Evolutionary conservation across 2,113 vertebrate species (phyloP).

Genomic region (Chascanopsetta lugubris): DNA sequence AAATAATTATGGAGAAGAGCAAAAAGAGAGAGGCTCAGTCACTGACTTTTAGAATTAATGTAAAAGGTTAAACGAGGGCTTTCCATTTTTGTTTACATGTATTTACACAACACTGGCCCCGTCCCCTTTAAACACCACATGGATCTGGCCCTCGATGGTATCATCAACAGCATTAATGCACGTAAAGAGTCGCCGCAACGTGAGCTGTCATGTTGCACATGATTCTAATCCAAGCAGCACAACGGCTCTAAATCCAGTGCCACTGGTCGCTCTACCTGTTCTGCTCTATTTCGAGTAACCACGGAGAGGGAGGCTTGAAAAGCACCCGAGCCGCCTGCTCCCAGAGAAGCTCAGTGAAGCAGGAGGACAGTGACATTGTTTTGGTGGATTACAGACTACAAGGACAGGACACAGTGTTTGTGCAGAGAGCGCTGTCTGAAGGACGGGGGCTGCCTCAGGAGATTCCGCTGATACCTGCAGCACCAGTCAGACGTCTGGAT

Average conservation of each 20-base stretch:
- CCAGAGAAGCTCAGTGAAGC: slow-evolving; percentile 45
- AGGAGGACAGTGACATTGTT: slow-evolving; percentile 25
- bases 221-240: slow-evolving; percentile 7
- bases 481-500: slow-evolving; percentile 25
- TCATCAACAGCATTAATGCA: too few species aligned
- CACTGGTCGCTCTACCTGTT: slow-evolving; percentile 2
- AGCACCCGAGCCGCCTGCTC: slow-evolving; percentile 10
- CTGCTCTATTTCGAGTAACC: slow-evolving; percentile 3
- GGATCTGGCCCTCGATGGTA: too few species aligned
- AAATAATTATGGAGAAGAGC: too few species aligned
- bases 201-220: neutral
- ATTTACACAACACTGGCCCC: too few species aligned
- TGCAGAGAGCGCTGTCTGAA: slow-evolving; percentile 39
- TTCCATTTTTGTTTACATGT: too few species aligned
- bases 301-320: slow-evolving; percentile 1
- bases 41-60: too few species aligned
- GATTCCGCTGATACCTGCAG: slow-evolving; percentile 42
- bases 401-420: slow-evolving; percentile 51
- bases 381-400: slow-evolving; percentile 54
- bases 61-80: too few species aligned
- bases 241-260: neutral
- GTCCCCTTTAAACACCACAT: too few species aligned
- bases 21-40: too few species aligned
- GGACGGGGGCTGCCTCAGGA: slow-evolving; percentile 33
- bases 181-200: neutral